Evolutionary conservation across 2,888 invertebrate genomes (phyloP).

Genomic region (Ophioninae sp.): DNA sequence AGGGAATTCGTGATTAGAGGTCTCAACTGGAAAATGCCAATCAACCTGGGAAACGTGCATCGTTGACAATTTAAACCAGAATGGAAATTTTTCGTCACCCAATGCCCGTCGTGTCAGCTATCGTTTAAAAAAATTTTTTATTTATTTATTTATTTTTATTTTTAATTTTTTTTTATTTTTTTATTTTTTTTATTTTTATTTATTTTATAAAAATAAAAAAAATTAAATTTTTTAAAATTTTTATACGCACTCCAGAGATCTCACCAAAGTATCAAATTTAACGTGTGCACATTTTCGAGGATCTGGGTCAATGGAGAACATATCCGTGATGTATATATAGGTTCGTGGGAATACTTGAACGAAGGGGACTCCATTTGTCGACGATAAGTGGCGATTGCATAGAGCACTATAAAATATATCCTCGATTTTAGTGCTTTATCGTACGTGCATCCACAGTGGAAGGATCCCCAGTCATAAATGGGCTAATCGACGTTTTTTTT

Average conservation of each 20-base stretch:
- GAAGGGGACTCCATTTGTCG: slow-evolving; percentile 38
- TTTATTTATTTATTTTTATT: too few relatives aligned
- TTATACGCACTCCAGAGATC: slow-evolving; percentile 36
- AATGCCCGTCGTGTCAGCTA: neutral
- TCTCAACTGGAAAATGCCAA: slow-evolving; percentile 51
- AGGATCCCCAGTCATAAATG: neutral
- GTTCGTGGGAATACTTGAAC: slow-evolving; percentile 34
- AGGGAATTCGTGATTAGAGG: slow-evolving; percentile 31
- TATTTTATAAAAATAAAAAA: too few relatives aligned
- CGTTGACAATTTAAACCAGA: slow-evolving; percentile 28
- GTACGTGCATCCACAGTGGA: neutral
- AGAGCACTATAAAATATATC: slow-evolving; percentile 35
- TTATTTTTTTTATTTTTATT: too few relatives aligned
- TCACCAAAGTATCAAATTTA: slow-evolving; percentile 47
- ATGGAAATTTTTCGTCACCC: neutral
- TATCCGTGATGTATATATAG: slow-evolving; percentile 23
- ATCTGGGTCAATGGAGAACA: slow-evolving; percentile 48
- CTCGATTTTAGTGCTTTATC: slow-evolving; percentile 4
- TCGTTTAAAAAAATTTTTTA: neutral
- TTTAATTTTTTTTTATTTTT: neutral
- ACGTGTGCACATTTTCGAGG: slow-evolving; percentile 10
- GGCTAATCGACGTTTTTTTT: slow-evolving; percentile 3
- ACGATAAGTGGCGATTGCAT: slow-evolving; percentile 49
- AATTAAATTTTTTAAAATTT: too few relatives aligned
- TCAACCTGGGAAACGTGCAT: slow-evolving; percentile 39